Conservation (phyloP, 2,113 vertebrate species). For the Tachysurus fulvidraco region DNA sequence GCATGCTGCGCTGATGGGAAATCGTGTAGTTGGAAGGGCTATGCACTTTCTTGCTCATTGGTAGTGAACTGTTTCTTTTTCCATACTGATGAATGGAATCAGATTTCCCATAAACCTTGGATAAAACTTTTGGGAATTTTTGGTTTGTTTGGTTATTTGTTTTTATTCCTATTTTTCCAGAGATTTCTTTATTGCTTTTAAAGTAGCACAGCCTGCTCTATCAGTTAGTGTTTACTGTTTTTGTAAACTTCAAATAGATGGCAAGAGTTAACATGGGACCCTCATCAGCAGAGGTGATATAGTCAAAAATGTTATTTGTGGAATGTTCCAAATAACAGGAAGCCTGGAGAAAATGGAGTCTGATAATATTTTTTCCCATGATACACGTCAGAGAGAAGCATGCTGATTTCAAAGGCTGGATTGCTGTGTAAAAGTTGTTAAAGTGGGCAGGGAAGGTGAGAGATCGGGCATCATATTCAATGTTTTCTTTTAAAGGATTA, state of each 20-base stretch:
- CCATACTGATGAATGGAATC: neutral
- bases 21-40: neutral
- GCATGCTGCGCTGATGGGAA: constrained; percentile 33
- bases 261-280: no score
- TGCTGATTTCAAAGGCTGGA: constrained; percentile 42
- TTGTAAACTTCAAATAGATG: constrained; percentile 44
- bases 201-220: constrained; percentile 22
- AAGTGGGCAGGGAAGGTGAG: constrained; percentile 24
- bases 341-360: constrained; percentile 41
- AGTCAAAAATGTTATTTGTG: constrained; percentile 43
- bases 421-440: constrained; percentile 27
- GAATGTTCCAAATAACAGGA: constrained; percentile 59
- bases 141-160: neutral
- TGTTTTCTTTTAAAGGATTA: constrained; percentile 22
- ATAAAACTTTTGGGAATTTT: neutral
- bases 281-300: constrained; percentile 44
- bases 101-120: constrained; percentile 15
- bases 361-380: constrained; percentile 50
- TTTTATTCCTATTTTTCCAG: neutral
- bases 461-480: constrained; percentile 14
- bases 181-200: constrained; percentile 2
- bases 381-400: constrained; percentile 36
- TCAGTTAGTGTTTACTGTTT: constrained; percentile 38
- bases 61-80: neutral
- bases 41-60: neutral